phyloP scores from a whole-genome alignment of 2,113 vertebrate genomes.

The Rostratula benghalensis region DNA sequence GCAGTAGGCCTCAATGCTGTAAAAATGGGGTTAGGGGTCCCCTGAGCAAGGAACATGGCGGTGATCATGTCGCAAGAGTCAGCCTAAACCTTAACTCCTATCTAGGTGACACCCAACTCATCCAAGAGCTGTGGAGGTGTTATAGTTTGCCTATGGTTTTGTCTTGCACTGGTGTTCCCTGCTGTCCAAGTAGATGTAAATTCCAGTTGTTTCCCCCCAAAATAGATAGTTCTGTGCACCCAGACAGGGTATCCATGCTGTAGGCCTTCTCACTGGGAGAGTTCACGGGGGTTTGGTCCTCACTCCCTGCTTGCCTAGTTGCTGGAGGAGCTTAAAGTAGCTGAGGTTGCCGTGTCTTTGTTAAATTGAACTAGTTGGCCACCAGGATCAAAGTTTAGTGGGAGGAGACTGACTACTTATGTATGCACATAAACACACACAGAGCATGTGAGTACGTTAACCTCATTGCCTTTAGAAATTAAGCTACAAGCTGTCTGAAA shows the following conservation, averaged over 20 bases:
- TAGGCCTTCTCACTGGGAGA: background rate
- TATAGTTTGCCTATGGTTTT: background rate
- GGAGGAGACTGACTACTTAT: background rate
- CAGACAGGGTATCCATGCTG: background rate
- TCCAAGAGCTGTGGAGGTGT: background rate
- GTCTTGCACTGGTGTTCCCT: background rate
- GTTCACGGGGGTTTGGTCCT: background rate
- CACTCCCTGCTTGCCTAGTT: background rate
- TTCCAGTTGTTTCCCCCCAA: background rate
- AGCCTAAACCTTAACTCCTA: background rate
- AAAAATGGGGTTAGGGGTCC: background rate
- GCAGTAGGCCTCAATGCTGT: background rate
- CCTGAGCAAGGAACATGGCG: background rate
- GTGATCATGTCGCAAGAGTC: background rate
- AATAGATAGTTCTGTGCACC: background rate
- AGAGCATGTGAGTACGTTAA: background rate
- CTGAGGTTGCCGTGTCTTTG: background rate
- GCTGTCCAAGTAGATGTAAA: background rate
- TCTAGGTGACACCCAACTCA: background rate
- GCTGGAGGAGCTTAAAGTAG: background rate
- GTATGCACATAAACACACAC: background rate
- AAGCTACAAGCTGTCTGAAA: background rate
- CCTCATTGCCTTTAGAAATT: background rate
- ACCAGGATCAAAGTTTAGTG: background rate
- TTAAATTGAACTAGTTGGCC: background rate